A percentile compares a stretch with the other conserved stretches of the same genome.
Conservation (phyloP, 2,113 vertebrate genomes). For the Anoura caudifer region DNA sequence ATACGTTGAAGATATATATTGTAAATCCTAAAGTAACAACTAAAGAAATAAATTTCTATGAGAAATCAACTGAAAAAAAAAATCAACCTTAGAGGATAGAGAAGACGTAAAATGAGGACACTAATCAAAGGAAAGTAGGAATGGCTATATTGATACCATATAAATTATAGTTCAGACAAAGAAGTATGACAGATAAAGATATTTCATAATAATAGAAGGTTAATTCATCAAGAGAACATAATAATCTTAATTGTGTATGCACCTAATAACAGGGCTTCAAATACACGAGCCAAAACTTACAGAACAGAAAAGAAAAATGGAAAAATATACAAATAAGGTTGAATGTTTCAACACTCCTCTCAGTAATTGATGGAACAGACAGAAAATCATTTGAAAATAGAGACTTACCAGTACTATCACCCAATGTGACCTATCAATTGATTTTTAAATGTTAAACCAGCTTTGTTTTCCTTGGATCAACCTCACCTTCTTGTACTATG, state of each 20-base stretch:
- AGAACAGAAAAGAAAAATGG: neutral
- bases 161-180: neutral
- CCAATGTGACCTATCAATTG: neutral
- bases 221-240: neutral
- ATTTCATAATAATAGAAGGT: neutral
- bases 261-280: neutral
- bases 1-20: neutral
- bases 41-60: neutral
- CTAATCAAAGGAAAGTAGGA: neutral
- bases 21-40: neutral
- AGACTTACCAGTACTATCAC: neutral
- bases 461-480: neutral
- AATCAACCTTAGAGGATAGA: neutral
- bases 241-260: neutral
- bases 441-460: neutral
- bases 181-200: neutral
- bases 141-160: neutral
- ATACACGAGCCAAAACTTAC: neutral
- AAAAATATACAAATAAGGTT: neutral
- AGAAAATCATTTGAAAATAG: neutral
- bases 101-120: neutral
- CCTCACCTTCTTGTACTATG: neutral
- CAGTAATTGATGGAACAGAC: neutral
- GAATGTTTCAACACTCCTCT: neutral
- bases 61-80: conserved; percentile 20